Percentiles rank a stretch among this genome's conserved stretches.
These are phyloP conservation scores for Spilarctia lutea DNA, from an alignment of 2,888 invertebrate species.

Conservation along the genomic window DNA sequence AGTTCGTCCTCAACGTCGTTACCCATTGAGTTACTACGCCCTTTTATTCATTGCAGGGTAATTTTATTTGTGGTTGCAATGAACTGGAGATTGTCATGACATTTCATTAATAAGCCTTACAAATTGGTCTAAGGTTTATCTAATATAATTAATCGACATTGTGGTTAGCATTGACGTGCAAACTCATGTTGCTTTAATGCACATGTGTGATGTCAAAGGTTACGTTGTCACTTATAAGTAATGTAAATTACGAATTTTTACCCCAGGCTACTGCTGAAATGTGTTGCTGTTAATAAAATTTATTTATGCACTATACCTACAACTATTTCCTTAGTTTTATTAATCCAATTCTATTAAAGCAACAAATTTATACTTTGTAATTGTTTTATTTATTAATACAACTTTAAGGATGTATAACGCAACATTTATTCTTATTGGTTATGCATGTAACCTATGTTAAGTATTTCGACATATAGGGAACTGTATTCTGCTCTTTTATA, in stretches of 20 bases:
- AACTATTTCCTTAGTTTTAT: constrained; percentile 14
- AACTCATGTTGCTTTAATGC: background rate
- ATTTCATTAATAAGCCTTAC: background rate
- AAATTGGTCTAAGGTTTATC: background rate
- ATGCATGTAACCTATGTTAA: too few species aligned
- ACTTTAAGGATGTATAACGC: background rate
- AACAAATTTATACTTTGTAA: background rate
- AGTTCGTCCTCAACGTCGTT: too few species aligned
- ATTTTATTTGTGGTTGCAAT: too few species aligned
- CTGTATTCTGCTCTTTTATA: too few species aligned
- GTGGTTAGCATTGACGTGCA: background rate
- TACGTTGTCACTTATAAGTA: background rate
- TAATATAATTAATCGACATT: background rate
- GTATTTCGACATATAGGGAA: too few species aligned
- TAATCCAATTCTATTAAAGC: background rate
- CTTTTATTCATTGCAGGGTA: too few species aligned
- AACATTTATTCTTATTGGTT: too few species aligned
- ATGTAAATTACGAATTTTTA: constrained; percentile 10
- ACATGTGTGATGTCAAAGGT: background rate
- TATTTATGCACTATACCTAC: background rate
- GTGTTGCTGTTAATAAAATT: constrained; percentile 10
- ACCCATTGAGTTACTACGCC: too few species aligned
- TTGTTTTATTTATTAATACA: background rate
- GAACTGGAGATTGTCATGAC: too few species aligned
- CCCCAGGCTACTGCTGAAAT: constrained; percentile 16